phyloP scores from a whole-genome alignment of 1,140 invertebrate genomes.

The Apis laboriosa region DNA sequence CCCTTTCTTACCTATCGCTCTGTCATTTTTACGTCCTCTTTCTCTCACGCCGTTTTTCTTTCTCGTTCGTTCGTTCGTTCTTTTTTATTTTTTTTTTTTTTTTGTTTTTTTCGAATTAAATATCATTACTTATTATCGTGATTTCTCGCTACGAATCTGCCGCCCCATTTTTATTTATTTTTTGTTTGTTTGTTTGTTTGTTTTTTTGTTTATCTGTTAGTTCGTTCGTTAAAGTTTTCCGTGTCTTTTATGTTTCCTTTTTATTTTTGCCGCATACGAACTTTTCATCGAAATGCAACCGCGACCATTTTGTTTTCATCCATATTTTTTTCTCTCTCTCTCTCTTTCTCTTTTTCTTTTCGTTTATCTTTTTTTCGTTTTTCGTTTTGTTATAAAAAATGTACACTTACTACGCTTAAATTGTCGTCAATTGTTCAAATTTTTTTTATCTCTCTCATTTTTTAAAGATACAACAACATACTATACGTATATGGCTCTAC shows the following conservation, averaged over 20 bases:
- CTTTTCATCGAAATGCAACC: constrained; percentile 67
- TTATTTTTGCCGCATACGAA: constrained; percentile 33
- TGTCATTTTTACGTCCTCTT: constrained; percentile 48
- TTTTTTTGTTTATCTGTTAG: constrained; percentile 4
- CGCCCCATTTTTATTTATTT: constrained; percentile 47
- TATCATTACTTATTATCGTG: constrained; percentile 59
- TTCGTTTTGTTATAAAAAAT: constrained; percentile 57
- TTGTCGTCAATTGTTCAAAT: constrained; percentile 49
- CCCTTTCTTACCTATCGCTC: constrained; percentile 50
- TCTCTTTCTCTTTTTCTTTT: background rate
- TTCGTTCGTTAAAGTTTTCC: constrained; percentile 20
- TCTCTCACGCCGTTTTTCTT: constrained; percentile 39
- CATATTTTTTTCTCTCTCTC: background rate
- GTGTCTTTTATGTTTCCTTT: background rate
- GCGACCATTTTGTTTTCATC: constrained; percentile 55
- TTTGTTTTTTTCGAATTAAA: background rate
- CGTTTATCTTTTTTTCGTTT: constrained; percentile 37
- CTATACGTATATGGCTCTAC: constrained; percentile 82
- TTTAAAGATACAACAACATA: constrained; percentile 81
- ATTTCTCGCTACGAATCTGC: constrained; percentile 64
- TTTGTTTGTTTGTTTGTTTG: background rate
- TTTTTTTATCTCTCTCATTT: constrained; percentile 55
- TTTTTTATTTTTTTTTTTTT: constrained; percentile 34
- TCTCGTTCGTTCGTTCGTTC: constrained; percentile 41
- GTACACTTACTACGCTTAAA: constrained; percentile 74